Base-by-base conservation (phyloP, 2,113 vertebrate species). In the Microcebus tavaratra region DNA sequence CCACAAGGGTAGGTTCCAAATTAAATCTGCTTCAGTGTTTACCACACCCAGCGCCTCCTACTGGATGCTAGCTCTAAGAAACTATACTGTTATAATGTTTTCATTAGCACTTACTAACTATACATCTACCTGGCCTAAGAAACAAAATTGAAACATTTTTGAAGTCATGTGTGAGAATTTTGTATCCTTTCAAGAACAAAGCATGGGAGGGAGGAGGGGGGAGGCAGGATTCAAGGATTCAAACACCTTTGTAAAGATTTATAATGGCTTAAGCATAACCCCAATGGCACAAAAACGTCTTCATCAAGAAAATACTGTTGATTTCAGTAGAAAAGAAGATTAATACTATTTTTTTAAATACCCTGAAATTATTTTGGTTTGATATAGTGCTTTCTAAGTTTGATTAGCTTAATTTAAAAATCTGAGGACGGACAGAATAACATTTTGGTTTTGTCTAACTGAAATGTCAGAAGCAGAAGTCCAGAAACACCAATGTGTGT, bases 291-390 rank as follows among this genome's bases (percentile, higher is more conserved):
- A 72, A 82, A 97, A 86, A 29, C 0, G 6, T 84, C 61, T 92
- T 53, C 9, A n/a, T 90, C 13, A 45, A 78, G 45, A 65, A 93
- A 83, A 89, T 57, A 70, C 0, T 81, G 27, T 76, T 67, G 29
- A 65, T 88, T 90, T 91, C 21, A 45, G 21, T 45, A 95, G 67
- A 70, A 88, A 92, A 88, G 25, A 94, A 85, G 18, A 97, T 92
- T 70, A 48, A 91, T 68, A 48, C 1, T 6, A 18, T 31, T 82
- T 23, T 23, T 68, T 96, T 65, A 92, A 97, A 92, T 63, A 20
- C 1, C 36, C 39, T 68, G 23, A 29, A 55, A 88, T 85, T 94
- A 85, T 45, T 95, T 75, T 75, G 82, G 20, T 18, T 93, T 88
- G 59, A 84, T 92, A 87, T 12, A 82, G 39, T 87, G 29, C 5